A percentile compares a stretch with the other conserved stretches of the same genome.
These are phyloP conservation scores for Meloidogyne floridensis DNA, from an alignment of 1,140 invertebrate species.

Conservation along the genomic window DNA sequence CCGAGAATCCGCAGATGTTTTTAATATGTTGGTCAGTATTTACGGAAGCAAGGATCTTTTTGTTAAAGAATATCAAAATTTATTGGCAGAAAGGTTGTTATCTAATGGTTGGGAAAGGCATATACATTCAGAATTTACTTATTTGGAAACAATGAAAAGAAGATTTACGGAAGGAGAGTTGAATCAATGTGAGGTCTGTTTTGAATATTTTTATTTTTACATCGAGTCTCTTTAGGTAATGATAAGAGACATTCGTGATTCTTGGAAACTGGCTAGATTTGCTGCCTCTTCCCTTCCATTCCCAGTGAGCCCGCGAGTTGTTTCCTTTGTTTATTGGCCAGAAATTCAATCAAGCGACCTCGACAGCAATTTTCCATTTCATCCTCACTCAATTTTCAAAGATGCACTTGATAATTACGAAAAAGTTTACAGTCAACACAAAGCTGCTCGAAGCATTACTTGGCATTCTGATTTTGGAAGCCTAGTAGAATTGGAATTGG, in stretches of 20 bases:
- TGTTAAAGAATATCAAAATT: conserved; percentile 92
- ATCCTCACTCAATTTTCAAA: conserved; percentile 74
- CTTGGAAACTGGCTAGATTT: conserved; percentile 75
- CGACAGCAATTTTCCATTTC: conserved; percentile 75
- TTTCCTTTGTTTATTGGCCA: conserved; percentile 99
- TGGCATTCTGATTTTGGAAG: conserved; percentile 71
- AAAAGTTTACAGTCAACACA: conserved; percentile 89
- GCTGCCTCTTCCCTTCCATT: conserved; percentile 55
- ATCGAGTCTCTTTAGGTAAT: conserved; percentile 69
- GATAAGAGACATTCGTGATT: conserved; percentile 90
- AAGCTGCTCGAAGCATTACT: conserved; percentile 79
- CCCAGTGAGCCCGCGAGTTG: conserved; percentile 78
- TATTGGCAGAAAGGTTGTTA: conserved; percentile 87
- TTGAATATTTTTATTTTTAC: neutral
- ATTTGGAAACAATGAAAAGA: conserved; percentile 90
- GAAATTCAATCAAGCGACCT: conserved; percentile 70
- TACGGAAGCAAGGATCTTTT: conserved; percentile 98
- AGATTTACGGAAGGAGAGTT: conserved; percentile 91
- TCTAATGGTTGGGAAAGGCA: conserved; percentile 75
- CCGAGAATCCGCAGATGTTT: conserved; percentile 84
- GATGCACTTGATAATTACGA: conserved; percentile 83
- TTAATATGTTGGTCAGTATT: conserved; percentile 95
- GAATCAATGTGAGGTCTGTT: conserved; percentile 89
- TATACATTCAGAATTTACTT: conserved; percentile 86
- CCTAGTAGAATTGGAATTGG: conserved; percentile 83